Conservation (phyloP, 1,140 invertebrate species). For the Phenacoccus solenopsis region DNA sequence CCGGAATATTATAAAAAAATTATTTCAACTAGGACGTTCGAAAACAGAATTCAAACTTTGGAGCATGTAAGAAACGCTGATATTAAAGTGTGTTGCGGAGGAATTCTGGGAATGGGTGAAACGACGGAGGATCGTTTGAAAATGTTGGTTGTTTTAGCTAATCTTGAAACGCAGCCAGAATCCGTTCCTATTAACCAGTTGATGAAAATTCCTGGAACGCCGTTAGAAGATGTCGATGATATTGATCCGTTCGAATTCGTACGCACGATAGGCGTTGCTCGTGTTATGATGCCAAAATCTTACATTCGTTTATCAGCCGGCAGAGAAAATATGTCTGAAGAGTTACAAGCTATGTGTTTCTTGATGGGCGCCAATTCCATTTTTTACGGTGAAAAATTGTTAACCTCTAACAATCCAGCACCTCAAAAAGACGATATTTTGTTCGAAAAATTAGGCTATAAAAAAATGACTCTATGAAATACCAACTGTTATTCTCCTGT, state of each 20-base stretch:
- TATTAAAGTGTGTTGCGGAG: slow-evolving; percentile 26
- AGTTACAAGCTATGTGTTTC: slow-evolving; percentile 25
- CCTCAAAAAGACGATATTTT: slow-evolving; percentile 9
- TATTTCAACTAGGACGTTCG: slow-evolving; percentile 24
- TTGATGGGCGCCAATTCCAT: slow-evolving; percentile 28
- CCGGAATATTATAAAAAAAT: slow-evolving; percentile 25
- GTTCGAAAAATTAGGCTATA: slow-evolving; percentile 20
- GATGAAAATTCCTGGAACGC: slow-evolving; percentile 25
- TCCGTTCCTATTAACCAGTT: slow-evolving; percentile 26
- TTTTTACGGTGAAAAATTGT: slow-evolving; percentile 27
- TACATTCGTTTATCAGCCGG: slow-evolving; percentile 27
- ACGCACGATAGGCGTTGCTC: slow-evolving; percentile 24
- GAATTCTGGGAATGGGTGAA: slow-evolving; percentile 27
- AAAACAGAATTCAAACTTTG: slow-evolving; percentile 25
- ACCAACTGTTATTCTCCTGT: no score
- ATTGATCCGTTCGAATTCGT: slow-evolving; percentile 25
- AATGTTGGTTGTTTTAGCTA: slow-evolving; percentile 23
- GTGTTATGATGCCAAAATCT: slow-evolving; percentile 27
- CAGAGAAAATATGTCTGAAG: slow-evolving; percentile 24
- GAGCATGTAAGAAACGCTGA: slow-evolving; percentile 24
- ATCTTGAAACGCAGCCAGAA: slow-evolving; percentile 22
- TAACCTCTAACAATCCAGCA: slow-evolving; percentile 20
- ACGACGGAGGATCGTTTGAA: slow-evolving; percentile 19
- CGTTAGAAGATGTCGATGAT: slow-evolving; percentile 22
- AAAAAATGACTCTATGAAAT: no score